Evolutionary conservation across 1,140 invertebrate species (phyloP), one percentile per base, ranked within the genome.

Genomic region (Limonius californicus): DNA sequence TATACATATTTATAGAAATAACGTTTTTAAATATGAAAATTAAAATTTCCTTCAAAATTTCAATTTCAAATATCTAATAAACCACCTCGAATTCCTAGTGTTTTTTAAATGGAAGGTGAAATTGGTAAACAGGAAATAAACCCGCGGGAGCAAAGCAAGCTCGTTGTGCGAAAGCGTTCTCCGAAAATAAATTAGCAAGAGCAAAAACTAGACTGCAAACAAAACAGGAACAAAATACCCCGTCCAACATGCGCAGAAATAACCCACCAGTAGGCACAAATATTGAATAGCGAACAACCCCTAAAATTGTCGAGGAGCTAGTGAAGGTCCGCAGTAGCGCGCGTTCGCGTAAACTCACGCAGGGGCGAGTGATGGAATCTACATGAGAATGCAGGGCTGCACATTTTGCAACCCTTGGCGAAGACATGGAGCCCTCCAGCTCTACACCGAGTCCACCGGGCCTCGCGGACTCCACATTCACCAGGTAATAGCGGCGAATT

Each of bases 391-490:
- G 45, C 45, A 50, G 45, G 45, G 45, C 45, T 50, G 45, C 45
- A 50, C 3, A 50, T 50, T 50, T 50, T 50, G 45, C 45, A 50
- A 50, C 18, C 27, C 53, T 14, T 55, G 21, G 30, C 12, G 12
- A 55, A 67, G 56, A 27, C 23, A 72, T 72, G 70, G 70, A 72
- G 63, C 55, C 70, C 16, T 62, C 70, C 43, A 72, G 70, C 68
- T 68, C 70, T 35, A 65, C 70, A 23, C 70, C 70, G 59, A 72
- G 70, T 61, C 67, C 69, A 23, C 66, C 67, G 55, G 59, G 68
- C 63, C 65, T 67, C 59, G 69, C 68, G 57, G 72, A 74, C 67
- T 72, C 72, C 16, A 71, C 72, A 35, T 72, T 71, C 54, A 63
- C 70, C 65, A 73, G 71, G 70, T 70, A 67, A 65, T 4, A 21